Evolutionary conservation across 2,888 invertebrate species (phyloP), one percentile per base, ranked within the genome.

Genomic region (Psococerastis gibbosa): DNA sequence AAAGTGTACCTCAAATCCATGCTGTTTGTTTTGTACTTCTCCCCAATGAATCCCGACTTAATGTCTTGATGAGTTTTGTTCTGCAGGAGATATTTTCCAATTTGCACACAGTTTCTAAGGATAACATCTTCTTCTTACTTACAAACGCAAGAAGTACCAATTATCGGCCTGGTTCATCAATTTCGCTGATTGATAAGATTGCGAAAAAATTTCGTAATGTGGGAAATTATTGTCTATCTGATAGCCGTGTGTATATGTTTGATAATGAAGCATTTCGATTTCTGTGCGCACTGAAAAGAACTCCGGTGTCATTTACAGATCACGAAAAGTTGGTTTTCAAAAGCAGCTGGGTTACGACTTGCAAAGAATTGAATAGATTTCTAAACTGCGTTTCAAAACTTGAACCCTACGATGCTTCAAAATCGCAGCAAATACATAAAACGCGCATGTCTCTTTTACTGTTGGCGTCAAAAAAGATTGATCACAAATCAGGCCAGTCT

Each of bases 241-340:
- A 33, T 6, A 9, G 17, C 9, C 15, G 16, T 3, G 9, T 33
- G 3, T 33, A 4, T 9, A 16, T 15, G 16, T 33, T 33, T 33
- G 33, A 33, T 9, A 33, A 33, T 9, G 33, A 33, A 9, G 15
- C 33, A 6, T 33, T 33, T 33, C 33, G 33, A 33, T 33, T 33
- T 33, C 17, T 33, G 9, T 33, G 33, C 33, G 33, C 33, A 6
- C 6, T 33, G 6, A 33, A 33, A 33, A 9, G 17, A 16, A 9
- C 6, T 6, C n/a, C n/a, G n/a, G 3, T 33, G 5, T 16, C 15
- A 5, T 33, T 33, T 33, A 6, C 33, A 4, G 9, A 33, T 3
- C 16, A 33, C 17, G 33, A 33, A 33, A 33, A 9, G 9, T 6
- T 16, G 17, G 17, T 15, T 33, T 33, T 6, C 9, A 17, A 15